These are phyloP conservation scores for Aselliscus stoliczkanus DNA, from an alignment of 2,797 vertebrate species.

Conservation along the genomic window DNA sequence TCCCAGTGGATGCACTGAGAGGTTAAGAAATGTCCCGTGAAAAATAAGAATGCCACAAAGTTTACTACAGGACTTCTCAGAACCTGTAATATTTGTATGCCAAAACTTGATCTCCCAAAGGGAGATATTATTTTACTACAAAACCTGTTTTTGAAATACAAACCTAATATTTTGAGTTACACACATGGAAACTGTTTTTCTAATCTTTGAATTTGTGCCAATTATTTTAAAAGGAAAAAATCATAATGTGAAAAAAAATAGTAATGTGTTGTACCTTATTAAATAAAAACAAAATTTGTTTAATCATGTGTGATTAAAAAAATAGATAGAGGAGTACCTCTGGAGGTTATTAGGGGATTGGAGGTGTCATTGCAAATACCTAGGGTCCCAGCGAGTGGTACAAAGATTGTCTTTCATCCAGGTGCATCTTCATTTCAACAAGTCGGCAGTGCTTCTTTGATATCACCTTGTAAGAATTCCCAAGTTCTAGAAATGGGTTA, in stretches of 20 bases:
- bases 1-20: neutral
- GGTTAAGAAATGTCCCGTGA: neutral
- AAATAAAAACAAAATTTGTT: neutral
- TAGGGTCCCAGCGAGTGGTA: neutral
- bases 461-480: neutral
- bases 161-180: neutral
- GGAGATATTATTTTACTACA: neutral
- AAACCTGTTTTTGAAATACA: neutral
- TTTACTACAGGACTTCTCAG: neutral
- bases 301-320: neutral
- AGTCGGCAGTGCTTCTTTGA: neutral
- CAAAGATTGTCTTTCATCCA: neutral
- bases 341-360: neutral
- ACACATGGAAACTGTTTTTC: neutral
- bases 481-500: neutral
- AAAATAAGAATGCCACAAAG: neutral
- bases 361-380: neutral
- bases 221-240: constrained; percentile 4
- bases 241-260: neutral
- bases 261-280: neutral
- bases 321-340: neutral
- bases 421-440: neutral
- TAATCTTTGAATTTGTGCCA: neutral
- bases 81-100: neutral
- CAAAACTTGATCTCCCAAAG: neutral